Evolutionary conservation across 2,113 vertebrate genomes (phyloP).

Genomic region (Ochotona princeps): DNA sequence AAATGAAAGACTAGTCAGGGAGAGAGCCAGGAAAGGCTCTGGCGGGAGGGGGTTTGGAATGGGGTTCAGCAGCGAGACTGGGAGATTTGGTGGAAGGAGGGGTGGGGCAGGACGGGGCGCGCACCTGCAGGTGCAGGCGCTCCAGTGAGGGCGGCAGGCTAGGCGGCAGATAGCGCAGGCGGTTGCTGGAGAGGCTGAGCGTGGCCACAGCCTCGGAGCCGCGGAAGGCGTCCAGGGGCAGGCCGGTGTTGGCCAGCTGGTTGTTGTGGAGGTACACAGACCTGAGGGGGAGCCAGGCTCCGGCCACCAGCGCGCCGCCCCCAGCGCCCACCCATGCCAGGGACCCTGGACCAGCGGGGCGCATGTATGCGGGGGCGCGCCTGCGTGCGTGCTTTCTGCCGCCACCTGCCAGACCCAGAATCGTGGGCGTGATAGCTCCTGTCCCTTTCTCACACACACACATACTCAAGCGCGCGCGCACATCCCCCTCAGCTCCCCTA

Average conservation of each 20-base stretch:
- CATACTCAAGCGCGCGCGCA: no score
- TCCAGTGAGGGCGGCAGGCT: conserved; percentile 77
- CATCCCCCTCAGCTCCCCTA: neutral
- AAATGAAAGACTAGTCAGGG: neutral
- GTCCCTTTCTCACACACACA: no score
- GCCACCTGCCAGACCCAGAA: no score
- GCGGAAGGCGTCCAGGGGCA: conserved; percentile 75
- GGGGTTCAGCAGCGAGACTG: neutral
- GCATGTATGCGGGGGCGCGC: neutral
- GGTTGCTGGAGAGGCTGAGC: conserved; percentile 84
- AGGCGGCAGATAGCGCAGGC: conserved; percentile 78
- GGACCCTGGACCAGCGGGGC: neutral
- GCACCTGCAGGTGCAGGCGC: conserved; percentile 83
- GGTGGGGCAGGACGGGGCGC: no score
- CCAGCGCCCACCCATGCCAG: no score
- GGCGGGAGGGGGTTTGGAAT: neutral
- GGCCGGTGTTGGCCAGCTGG: conserved; percentile 76
- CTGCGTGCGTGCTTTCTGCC: neutral
- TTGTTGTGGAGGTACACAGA: conserved; percentile 86
- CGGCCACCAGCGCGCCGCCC: neutral
- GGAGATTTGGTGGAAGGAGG: neutral
- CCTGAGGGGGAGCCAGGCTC: conserved; percentile 68
- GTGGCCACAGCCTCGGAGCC: conserved; percentile 78
- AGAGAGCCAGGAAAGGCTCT: neutral
- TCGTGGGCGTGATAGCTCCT: neutral